phyloP scores from a whole-genome alignment of 2,797 vertebrate species.

The Benthosema pterotum region DNA sequence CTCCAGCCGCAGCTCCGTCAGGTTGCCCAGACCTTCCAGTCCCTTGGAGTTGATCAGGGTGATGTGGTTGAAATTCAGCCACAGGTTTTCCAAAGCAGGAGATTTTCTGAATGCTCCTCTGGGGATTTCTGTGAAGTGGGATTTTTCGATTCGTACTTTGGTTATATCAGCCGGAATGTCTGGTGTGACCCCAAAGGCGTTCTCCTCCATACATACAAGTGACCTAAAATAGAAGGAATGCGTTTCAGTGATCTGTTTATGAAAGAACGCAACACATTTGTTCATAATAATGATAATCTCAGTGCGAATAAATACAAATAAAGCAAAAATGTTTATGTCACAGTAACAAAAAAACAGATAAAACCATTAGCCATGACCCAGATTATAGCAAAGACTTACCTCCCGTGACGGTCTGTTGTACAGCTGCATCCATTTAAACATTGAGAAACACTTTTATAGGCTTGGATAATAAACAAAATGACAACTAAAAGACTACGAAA shows the following conservation, averaged over 20 bases:
- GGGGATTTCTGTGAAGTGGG: constrained; percentile 88
- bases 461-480: constrained; percentile 68
- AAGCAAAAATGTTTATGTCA: constrained; percentile 22
- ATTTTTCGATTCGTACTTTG: constrained; percentile 91
- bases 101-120: constrained; percentile 80
- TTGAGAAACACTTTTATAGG: constrained; percentile 52
- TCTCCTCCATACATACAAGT: constrained; percentile 85
- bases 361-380: constrained; percentile 2
- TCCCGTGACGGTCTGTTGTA: constrained; percentile 85
- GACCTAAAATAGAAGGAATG: constrained; percentile 75
- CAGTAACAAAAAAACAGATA: constrained; percentile 12
- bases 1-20: constrained; percentile 90
- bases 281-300: too few species aligned
- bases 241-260: not conserved
- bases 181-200: constrained; percentile 82
- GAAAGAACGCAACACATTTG: not conserved
- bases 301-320: too few species aligned
- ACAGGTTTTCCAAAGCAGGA: constrained; percentile 85
- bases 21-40: constrained; percentile 80
- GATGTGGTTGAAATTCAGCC: constrained; percentile 93
- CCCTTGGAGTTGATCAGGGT: constrained; percentile 88
- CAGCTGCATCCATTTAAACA: constrained; percentile 88
- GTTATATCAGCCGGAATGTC: constrained; percentile 84
- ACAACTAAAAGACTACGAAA: constrained; percentile 75
- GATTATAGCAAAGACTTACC: constrained; percentile 78